These are phyloP conservation scores for Natrix natrix DNA, from an alignment of 2,797 vertebrate genomes.

Conservation along the genomic window DNA sequence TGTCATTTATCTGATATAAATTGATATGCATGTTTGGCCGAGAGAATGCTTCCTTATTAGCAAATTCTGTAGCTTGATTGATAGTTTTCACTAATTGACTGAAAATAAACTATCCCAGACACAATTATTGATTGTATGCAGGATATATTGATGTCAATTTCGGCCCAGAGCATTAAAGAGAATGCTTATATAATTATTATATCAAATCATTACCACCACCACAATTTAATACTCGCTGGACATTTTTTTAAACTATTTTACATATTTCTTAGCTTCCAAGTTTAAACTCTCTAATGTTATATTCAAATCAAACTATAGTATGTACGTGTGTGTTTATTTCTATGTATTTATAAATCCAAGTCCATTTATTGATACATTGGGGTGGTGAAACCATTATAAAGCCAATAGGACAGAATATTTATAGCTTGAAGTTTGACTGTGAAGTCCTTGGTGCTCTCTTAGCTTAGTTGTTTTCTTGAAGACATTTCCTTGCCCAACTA, in stretches of 20 bases:
- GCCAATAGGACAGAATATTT: neutral
- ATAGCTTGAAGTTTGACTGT: neutral
- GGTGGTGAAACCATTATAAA: neutral
- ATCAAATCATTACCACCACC: neutral
- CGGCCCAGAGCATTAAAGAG: neutral
- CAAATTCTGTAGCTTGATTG: neutral
- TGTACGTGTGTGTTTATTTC: neutral
- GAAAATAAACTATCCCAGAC: neutral
- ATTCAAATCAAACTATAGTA: neutral
- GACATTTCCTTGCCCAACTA: neutral
- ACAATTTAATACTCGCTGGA: neutral
- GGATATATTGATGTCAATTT: neutral
- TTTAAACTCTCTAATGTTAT: neutral
- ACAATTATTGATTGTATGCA: neutral
- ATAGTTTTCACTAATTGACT: neutral
- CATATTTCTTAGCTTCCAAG: neutral
- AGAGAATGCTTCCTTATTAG: constrained; percentile 15
- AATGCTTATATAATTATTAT: neutral
- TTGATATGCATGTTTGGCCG: constrained; percentile 35
- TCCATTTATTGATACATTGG: neutral
- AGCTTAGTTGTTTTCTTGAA: neutral
- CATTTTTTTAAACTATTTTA: neutral
- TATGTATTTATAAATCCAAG: neutral
- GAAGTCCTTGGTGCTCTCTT: neutral
- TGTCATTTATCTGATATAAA: constrained; percentile 33